Base-by-base conservation (phyloP, 2,888 invertebrate species). In the Hipparchia semele region DNA sequence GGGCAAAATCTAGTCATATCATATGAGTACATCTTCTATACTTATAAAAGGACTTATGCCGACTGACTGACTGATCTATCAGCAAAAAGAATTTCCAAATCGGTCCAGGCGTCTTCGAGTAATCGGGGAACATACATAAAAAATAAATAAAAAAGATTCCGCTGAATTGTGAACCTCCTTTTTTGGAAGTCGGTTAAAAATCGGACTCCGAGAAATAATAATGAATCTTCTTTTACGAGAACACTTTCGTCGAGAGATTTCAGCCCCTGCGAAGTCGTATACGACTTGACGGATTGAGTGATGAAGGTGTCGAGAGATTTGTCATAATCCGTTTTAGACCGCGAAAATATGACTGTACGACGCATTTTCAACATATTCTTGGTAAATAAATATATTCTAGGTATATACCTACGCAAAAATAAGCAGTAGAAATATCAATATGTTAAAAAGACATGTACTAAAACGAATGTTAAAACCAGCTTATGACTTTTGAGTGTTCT, bases 281-380 rank as follows among this genome's bases (percentile, higher is more conserved):
- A 39, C 12, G 49, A 9, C 65, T 51, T 51, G 65, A 65, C 65
- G 53, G 65, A 65, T 53, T 65, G 65, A 65, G 65, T 65, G 65
- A 65, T 65, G 65, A 65, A 53, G 13, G 12, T 65, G 65, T 53
- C 53, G 65, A 33, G 23, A 33, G 53, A 53, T 65, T 65, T 65
- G 65, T 65, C 65, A 33, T 53, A 53, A 53, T 53, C 8, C 49
- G 65, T 65, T 65, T 65, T 51, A 53, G 51, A 12, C 45, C 39
- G 60, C 8, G 12, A 45, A 62, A 62, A 62, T 46, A n/a, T 49
- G 62, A 46, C 13, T 13, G n/a, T 56, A 49, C 7, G n/a, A 8
- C 8, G 8, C 9, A 62, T n/a, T n/a, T 61, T 45, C n/a, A 45
- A n/a, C n/a, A 8, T 13, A 7, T 13, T 13, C 9, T 56, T 7